These are phyloP conservation scores for Drosophila trapezifrons DNA, from an alignment of 1,140 invertebrate species.

Conservation along the genomic window DNA sequence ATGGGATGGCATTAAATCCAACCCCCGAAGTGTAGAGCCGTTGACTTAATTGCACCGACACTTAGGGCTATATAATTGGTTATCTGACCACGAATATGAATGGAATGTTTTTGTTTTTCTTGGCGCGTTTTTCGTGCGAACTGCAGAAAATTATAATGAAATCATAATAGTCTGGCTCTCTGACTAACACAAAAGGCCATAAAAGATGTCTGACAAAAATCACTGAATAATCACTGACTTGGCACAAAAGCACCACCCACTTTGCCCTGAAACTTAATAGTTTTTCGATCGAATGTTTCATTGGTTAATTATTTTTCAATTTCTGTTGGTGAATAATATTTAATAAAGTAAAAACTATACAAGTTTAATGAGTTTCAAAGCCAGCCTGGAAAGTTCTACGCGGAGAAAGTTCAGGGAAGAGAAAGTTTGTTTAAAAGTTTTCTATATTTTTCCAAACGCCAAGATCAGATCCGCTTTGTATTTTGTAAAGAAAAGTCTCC, in stretches of 20 bases:
- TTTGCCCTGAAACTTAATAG: neutral
- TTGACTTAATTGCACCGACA: conserved; percentile 29
- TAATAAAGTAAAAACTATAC: neutral
- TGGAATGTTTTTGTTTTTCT: conserved; percentile 42
- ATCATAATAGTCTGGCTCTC: conserved; percentile 23
- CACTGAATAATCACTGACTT: neutral
- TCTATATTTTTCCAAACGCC: neutral
- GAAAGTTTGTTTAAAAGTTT: conserved; percentile 9
- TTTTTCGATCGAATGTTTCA: neutral
- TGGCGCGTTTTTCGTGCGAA: conserved; percentile 45
- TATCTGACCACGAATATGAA: conserved; percentile 52
- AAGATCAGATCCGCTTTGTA: no score
- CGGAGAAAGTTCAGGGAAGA: conserved; percentile 9
- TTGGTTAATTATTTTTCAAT: neutral
- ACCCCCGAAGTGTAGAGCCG: neutral
- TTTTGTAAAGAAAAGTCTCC: no score
- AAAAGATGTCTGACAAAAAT: neutral
- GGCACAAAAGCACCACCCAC: neutral
- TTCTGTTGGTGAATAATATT: no score
- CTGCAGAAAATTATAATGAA: conserved; percentile 37
- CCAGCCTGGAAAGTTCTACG: conserved; percentile 5
- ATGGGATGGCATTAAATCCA: conserved; percentile 8
- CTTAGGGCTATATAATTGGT: conserved; percentile 43
- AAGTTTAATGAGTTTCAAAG: neutral
- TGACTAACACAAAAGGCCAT: conserved; percentile 11